A percentile compares a stretch with the other conserved stretches of the same genome.
Conservation (phyloP, 35 echinoderm and acorn worm species). For the Patiria miniata region DNA sequence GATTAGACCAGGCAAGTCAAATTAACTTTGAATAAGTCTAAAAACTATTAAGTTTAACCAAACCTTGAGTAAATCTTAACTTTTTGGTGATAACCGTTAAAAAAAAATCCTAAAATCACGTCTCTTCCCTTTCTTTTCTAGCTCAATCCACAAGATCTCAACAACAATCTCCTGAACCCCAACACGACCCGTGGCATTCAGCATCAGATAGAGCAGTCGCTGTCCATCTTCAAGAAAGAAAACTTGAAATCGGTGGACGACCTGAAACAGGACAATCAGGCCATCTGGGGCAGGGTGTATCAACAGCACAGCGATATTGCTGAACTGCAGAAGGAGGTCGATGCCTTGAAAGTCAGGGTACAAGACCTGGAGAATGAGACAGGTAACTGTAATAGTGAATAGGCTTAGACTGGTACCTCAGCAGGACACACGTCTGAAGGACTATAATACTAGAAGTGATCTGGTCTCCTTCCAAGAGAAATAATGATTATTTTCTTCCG, state of each 20-base stretch:
- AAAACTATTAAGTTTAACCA: no score
- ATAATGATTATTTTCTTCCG: no score
- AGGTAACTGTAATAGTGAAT: not conserved
- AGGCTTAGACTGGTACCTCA: no score
- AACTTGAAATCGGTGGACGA: conserved; percentile 6
- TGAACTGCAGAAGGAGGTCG: not conserved
- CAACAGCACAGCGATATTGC: not conserved
- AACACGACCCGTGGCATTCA: conserved; percentile 54
- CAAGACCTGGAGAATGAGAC: no score
- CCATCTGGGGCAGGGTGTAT: not conserved
- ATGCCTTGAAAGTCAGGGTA: no score
- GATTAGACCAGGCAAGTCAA: not conserved
- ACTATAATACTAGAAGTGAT: no score
- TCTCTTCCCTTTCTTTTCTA: not conserved
- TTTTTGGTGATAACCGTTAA: no score
- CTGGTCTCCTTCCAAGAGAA: no score
- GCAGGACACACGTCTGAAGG: no score
- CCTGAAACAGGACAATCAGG: not conserved
- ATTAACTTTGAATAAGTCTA: no score
- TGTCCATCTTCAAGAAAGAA: conserved; percentile 19
- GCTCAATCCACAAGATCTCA: conserved; percentile 37
- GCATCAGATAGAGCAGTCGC: not conserved
- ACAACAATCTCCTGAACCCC: conserved; percentile 37
- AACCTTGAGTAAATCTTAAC: no score
- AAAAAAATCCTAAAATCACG: no score